phyloP scores from a whole-genome alignment of 2,113 vertebrate species.

The Athene cunicularia region DNA sequence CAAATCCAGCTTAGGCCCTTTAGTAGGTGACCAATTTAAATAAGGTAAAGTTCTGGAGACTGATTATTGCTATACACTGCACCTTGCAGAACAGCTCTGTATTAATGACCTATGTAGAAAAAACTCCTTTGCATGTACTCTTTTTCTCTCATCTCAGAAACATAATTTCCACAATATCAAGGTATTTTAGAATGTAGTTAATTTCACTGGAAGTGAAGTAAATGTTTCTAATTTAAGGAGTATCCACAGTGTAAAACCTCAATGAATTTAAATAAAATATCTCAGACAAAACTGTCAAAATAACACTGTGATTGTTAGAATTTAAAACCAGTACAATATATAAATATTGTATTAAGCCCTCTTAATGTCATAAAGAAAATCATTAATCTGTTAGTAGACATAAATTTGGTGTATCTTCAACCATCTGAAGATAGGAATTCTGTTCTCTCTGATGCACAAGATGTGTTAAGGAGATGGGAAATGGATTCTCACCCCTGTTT shows the following conservation, averaged over 20 bases:
- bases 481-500: background rate
- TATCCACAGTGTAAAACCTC: background rate
- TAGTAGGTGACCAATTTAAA: conserved; percentile 31
- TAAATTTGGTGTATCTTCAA: background rate
- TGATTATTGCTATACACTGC: background rate
- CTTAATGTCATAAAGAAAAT: background rate
- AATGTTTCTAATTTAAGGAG: background rate
- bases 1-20: background rate
- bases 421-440: background rate
- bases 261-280: background rate
- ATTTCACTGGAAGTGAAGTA: background rate
- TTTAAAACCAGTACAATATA: background rate
- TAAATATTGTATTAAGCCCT: background rate
- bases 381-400: background rate
- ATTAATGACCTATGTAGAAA: background rate
- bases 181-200: background rate
- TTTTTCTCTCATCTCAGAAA: background rate
- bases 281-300: background rate
- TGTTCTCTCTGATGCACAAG: background rate
- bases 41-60: background rate
- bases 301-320: background rate
- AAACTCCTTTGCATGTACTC: background rate
- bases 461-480: background rate
- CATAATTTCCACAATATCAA: background rate
- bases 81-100: background rate